A percentile compares a stretch with the other conserved stretches of the same genome.
Evolutionary conservation across 1,140 invertebrate genomes (phyloP).

Genomic region (Cotesia chilonis): DNA sequence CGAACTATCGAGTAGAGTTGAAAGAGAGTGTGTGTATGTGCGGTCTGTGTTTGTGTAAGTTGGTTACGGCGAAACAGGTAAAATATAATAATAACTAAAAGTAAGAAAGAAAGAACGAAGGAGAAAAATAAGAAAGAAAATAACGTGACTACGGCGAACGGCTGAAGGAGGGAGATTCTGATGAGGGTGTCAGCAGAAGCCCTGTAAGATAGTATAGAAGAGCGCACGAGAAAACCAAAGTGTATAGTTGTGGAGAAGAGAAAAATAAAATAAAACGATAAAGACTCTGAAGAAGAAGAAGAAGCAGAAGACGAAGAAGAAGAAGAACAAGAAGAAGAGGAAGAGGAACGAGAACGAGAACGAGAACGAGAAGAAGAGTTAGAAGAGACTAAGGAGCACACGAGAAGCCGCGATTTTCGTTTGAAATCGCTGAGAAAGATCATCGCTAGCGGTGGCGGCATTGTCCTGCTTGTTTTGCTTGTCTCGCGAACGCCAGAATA

Average conservation of each 20-base stretch:
- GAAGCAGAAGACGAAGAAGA: conserved; percentile 23
- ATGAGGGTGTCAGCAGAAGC: conserved; percentile 23
- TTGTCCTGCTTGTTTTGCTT: conserved; percentile 48
- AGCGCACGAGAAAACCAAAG: neutral
- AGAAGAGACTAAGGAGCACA: conserved; percentile 12
- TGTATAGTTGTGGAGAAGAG: conserved; percentile 8
- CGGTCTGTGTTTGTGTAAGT: conserved; percentile 2
- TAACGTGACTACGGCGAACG: conserved; percentile 7
- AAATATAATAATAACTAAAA: conserved; percentile 1
- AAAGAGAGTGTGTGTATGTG: conserved; percentile 11
- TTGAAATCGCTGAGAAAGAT: conserved; percentile 12
- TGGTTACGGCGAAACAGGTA: conserved; percentile 19
- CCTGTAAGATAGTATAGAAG: conserved; percentile 24
- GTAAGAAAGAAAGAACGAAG: no score
- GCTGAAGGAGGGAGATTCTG: neutral
- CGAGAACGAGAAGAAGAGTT: neutral
- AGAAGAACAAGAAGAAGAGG: neutral
- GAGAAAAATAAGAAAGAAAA: conserved; percentile 4
- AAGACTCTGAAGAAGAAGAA: neutral
- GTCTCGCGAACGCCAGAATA: conserved; percentile 31
- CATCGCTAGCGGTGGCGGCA: conserved; percentile 36
- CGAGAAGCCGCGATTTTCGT: conserved; percentile 25
- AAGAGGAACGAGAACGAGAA: neutral
- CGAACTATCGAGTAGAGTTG: neutral
- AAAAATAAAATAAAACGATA: conserved; percentile 22